phyloP scores from a whole-genome alignment of 2,113 vertebrate genomes.

The Rhinogobius similis region DNA sequence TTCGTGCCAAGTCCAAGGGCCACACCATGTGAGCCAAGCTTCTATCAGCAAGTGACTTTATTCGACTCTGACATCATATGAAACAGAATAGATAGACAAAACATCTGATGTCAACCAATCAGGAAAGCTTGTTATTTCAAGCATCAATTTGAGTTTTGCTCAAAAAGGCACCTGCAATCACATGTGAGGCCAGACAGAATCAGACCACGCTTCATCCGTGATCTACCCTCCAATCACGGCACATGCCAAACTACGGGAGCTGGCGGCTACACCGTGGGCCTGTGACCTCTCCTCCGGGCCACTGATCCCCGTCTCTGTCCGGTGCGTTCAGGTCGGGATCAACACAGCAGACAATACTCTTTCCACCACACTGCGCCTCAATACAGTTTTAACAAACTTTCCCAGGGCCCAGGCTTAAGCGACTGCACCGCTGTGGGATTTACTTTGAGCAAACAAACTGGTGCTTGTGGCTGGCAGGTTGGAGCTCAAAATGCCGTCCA shows the following conservation, averaged over 20 bases:
- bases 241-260: slow-evolving; percentile 44
- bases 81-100: slow-evolving; percentile 30
- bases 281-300: slow-evolving; percentile 46
- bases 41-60: slow-evolving; percentile 39
- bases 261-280: slow-evolving; percentile 53
- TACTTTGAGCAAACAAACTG: slow-evolving; percentile 70
- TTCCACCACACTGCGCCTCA: slow-evolving; percentile 76
- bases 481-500: slow-evolving; percentile 28
- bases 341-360: slow-evolving; percentile 71
- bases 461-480: slow-evolving; percentile 51
- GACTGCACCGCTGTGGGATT: slow-evolving; percentile 67
- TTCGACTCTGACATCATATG: slow-evolving; percentile 27
- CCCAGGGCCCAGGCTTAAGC: slow-evolving; percentile 78
- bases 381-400: slow-evolving; percentile 77
- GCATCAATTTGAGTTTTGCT: not conserved
- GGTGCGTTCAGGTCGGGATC: slow-evolving; percentile 62
- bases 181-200: slow-evolving; percentile 42
- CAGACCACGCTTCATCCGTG: slow-evolving; percentile 42
- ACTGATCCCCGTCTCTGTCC: slow-evolving; percentile 61
- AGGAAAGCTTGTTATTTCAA: slow-evolving; percentile 14
- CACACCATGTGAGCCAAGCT: slow-evolving; percentile 32
- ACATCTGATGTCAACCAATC: slow-evolving; percentile 5
- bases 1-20: slow-evolving; percentile 37
- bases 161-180: slow-evolving; percentile 16
- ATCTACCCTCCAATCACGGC: slow-evolving; percentile 49